phyloP scores from a whole-genome alignment of 1,140 invertebrate species.

The Vollenhovia emeryi region DNA sequence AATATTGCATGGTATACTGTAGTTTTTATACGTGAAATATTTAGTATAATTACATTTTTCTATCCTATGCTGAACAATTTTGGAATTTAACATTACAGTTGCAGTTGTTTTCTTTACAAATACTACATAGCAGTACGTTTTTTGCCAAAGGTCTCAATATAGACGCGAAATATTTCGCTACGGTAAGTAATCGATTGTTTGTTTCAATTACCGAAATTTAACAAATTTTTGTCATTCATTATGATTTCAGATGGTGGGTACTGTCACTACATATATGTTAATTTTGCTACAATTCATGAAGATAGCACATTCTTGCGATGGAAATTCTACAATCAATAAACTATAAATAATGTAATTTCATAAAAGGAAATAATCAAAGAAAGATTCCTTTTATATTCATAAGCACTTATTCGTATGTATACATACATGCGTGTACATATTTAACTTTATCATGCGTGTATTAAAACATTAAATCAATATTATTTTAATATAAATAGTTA shows the following conservation, averaged over 20 bases:
- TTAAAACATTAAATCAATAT: too few relatives aligned
- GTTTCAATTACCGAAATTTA: background rate
- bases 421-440: too few relatives aligned
- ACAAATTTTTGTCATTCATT: background rate
- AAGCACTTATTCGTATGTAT: too few relatives aligned
- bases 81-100: background rate
- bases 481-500: too few relatives aligned
- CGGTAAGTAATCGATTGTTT: background rate
- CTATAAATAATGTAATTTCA: background rate
- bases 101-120: background rate
- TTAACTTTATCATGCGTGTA: too few relatives aligned
- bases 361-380: background rate
- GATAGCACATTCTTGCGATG: background rate
- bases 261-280: background rate
- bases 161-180: background rate
- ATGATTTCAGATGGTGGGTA: background rate
- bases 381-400: too few relatives aligned
- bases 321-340: background rate
- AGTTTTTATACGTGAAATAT: too few relatives aligned
- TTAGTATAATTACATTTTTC: background rate
- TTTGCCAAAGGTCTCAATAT: background rate
- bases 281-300: background rate
- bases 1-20: too few relatives aligned
- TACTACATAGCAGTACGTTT: background rate
- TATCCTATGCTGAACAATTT: too few relatives aligned